Base-by-base conservation (phyloP, 2,888 invertebrate species). In the Tetranychus truncatus region DNA sequence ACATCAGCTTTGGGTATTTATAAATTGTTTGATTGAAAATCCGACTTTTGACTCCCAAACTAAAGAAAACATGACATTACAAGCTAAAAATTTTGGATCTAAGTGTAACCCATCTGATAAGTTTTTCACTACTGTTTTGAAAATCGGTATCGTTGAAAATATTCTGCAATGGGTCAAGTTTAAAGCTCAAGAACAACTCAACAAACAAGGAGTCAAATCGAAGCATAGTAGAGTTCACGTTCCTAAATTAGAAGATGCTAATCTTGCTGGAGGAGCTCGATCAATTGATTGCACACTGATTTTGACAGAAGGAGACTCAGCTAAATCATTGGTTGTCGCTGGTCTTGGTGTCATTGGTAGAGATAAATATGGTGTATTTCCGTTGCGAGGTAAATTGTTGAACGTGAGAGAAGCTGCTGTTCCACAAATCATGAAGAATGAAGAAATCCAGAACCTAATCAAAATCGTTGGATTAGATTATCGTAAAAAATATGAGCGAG, bases 11-110 rank as follows among this genome's bases (percentile, higher is more conserved):
- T 99, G 97, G 97, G 82, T 99, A 1, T 99, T 99, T 82, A 87
- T 99, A 46, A 99, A 96, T 82, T 95, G 95, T 83, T 85, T 99
- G 72, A 95, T 99, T 80, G 97, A 96, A 76, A 99, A 99, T 86
- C 99, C 99, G 46, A 91, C 96, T 66, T 99, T 99, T 85, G 99
- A 99, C 84, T 99, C 99, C 0, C 99, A 99, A 86, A 99, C 99
- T 0, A 99, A 99, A 85, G 99, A 99, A 82, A 91, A 92, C 81
- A 96, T 99, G 97, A 99, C 97, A 0, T 86, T 95, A 72, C 95
- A 95, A 84, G 84, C 87, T 0, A 97, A 95, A 82, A 90, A 87
- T 81, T 99, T 99, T 83, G 99, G 99, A 18, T 96, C 96, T 0
- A 96, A 93, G 82, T 96, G 95, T 82, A 81, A 81, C 73, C 84